Evolutionary conservation across 2,113 vertebrate species (phyloP).

Genomic region (Limanda limanda): DNA sequence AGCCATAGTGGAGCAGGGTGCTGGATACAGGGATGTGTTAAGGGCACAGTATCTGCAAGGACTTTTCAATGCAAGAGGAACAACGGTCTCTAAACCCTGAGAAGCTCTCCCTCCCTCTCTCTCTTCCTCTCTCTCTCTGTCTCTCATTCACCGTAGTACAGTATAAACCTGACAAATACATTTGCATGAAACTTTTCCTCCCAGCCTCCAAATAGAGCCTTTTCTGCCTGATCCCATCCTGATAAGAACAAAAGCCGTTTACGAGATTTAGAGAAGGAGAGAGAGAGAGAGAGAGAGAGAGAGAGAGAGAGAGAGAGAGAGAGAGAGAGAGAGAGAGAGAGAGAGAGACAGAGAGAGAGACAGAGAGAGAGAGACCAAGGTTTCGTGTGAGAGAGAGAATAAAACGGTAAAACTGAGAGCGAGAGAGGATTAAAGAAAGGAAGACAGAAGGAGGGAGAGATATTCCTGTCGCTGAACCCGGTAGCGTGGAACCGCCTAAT

Average conservation of each 20-base stretch:
- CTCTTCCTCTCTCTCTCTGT: constrained; percentile 13
- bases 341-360: constrained; percentile 37
- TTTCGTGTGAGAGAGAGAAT: constrained; percentile 29
- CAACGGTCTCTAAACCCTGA: constrained; percentile 31
- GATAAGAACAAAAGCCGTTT: constrained; percentile 79
- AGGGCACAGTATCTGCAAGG: constrained; percentile 46
- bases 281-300: constrained; percentile 10
- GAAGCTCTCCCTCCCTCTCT: constrained; percentile 16
- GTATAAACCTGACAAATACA: constrained; percentile 35
- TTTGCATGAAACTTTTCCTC: constrained; percentile 53
- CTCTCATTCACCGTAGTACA: constrained; percentile 9
- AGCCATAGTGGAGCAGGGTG: constrained; percentile 44
- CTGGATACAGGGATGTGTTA: constrained; percentile 48
- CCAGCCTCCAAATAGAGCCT: constrained; percentile 46
- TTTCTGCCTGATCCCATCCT: constrained; percentile 59
- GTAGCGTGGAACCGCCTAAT: constrained; percentile 76
- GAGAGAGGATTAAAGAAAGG: constrained; percentile 69
- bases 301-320: constrained; percentile 23
- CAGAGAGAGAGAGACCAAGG: constrained; percentile 26
- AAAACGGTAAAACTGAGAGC: constrained; percentile 44
- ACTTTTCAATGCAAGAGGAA: constrained; percentile 46
- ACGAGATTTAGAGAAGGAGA: constrained; percentile 63
- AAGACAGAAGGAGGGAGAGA: constrained; percentile 57
- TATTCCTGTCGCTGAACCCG: constrained; percentile 65
- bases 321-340: constrained; percentile 10